Evolutionary conservation across 1,140 invertebrate genomes (phyloP).

Genomic region (Apis cerana): DNA sequence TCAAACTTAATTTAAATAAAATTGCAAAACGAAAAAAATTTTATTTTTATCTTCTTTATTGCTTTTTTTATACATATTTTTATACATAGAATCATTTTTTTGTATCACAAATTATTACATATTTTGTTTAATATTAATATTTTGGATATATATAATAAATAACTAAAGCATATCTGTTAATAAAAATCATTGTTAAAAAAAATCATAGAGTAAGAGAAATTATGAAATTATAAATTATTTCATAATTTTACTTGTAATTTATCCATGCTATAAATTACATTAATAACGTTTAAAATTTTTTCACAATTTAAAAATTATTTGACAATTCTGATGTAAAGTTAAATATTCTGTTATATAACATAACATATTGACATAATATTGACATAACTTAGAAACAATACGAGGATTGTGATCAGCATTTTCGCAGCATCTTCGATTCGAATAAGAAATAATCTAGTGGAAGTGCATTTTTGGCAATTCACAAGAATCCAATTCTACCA

Average conservation of each 20-base stretch:
- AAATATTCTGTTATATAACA: background rate
- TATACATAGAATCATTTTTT: too few species aligned
- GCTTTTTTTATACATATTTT: too few species aligned
- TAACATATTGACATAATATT: background rate
- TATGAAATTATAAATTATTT: too few species aligned
- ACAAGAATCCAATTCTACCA: background rate
- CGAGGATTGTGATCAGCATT: background rate
- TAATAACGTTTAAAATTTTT: background rate
- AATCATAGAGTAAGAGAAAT: too few species aligned
- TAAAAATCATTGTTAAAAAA: too few species aligned
- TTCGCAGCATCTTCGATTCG: background rate
- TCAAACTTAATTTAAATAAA: too few species aligned
- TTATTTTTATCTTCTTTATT: too few species aligned
- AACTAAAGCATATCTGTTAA: too few species aligned
- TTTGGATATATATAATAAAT: too few species aligned
- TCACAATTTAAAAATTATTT: background rate
- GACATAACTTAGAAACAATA: background rate
- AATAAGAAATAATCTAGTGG: background rate
- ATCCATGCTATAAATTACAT: background rate
- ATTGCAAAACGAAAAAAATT: too few species aligned
- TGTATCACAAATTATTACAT: too few species aligned
- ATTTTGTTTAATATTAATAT: too few species aligned
- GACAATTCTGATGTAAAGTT: background rate
- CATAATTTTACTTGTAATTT: background rate
- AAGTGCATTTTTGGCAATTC: constrained; percentile 4